Percentiles rank a stretch among this genome's conserved stretches.
Conservation (phyloP, 2,888 invertebrate species). For the Ischnus inquisitorius region DNA sequence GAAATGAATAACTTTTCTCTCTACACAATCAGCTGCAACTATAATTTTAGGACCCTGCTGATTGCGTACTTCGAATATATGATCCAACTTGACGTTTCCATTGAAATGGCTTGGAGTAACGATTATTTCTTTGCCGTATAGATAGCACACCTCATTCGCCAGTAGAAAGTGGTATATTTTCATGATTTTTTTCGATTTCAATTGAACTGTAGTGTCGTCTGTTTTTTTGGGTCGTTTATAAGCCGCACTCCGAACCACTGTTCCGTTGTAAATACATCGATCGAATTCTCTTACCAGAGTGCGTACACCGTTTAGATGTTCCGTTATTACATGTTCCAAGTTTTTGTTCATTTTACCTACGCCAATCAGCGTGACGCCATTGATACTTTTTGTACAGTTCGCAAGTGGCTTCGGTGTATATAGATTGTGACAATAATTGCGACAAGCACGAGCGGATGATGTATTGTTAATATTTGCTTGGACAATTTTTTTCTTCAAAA, state of each 20-base stretch:
- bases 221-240: constrained; percentile 49
- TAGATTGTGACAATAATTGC: constrained; percentile 47
- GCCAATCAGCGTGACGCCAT: constrained; percentile 39
- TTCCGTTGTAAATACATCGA: constrained; percentile 12
- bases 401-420: constrained; percentile 20
- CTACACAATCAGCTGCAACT: constrained; percentile 3
- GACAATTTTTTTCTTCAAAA: constrained; percentile 25
- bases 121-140: constrained; percentile 44
- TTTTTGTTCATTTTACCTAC: background rate
- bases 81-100: background rate
- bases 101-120: constrained; percentile 18
- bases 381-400: constrained; percentile 7
- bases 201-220: constrained; percentile 52
- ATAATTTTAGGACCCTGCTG: constrained; percentile 7
- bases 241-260: constrained; percentile 19
- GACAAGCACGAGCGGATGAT: constrained; percentile 19
- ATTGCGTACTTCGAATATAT: constrained; percentile 10
- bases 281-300: constrained; percentile 13
- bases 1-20: constrained; percentile 19
- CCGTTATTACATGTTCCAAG: background rate
- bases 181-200: constrained; percentile 39
- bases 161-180: constrained; percentile 40
- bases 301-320: background rate
- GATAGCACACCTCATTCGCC: constrained; percentile 39
- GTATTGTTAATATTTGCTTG: constrained; percentile 29